Conservation (phyloP, 2,797 vertebrate species). For the Anableps anableps region DNA sequence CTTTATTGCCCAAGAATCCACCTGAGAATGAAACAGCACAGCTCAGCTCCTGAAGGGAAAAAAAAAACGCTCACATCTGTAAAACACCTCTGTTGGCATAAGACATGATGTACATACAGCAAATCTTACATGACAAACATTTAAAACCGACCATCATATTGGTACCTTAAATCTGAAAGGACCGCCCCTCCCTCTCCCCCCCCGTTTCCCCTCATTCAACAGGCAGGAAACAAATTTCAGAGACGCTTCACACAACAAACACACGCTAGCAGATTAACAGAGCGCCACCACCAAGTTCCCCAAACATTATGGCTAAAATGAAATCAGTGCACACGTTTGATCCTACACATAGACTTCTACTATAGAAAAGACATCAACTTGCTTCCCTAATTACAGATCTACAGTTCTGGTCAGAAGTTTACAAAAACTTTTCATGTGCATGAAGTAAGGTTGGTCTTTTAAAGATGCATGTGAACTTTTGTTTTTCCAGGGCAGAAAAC, state of each 20-base stretch:
- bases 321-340: conserved; percentile 74
- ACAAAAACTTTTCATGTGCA: not conserved
- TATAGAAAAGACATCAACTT: conserved; percentile 59
- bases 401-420: conserved; percentile 32
- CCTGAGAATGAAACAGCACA: conserved; percentile 95
- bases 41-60: conserved; percentile 89
- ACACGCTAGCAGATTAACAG: conserved; percentile 69
- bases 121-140: conserved; percentile 94
- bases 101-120: conserved; percentile 84
- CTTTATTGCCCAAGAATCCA: conserved; percentile 97
- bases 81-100: conserved; percentile 91
- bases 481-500: not conserved
- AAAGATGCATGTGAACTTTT: not conserved
- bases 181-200: conserved; percentile 3
- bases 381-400: conserved; percentile 65
- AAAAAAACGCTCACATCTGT: conserved; percentile 85
- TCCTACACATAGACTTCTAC: conserved; percentile 70
- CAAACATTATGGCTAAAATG: conserved; percentile 69
- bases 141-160: conserved; percentile 83
- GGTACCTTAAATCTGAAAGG: conserved; percentile 75
- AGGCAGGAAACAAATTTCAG: conserved; percentile 54
- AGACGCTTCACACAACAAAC: conserved; percentile 69
- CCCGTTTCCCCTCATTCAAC: conserved; percentile 68
- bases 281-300: conserved; percentile 63
- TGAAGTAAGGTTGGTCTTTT: not conserved